A percentile compares a stretch with the other conserved stretches of the same genome.
Conservation (phyloP, 2,113 vertebrate species). For the Cheilinus undulatus region DNA sequence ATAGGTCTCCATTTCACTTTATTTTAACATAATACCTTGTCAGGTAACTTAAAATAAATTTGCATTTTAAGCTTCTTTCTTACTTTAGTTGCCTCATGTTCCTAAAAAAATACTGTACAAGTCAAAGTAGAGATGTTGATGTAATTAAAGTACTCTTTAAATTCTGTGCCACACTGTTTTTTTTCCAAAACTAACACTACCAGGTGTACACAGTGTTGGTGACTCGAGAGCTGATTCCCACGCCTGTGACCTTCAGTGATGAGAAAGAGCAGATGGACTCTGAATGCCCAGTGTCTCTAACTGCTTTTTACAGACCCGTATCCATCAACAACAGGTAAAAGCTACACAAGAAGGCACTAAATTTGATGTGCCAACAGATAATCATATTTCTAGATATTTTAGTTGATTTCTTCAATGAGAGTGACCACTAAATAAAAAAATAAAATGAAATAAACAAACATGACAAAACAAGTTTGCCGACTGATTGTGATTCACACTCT, state of each 20-base stretch:
- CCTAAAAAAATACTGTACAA: background rate
- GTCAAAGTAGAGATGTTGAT: background rate
- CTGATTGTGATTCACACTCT: no score
- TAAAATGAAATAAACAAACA: background rate
- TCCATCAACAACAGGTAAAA: constrained; percentile 78
- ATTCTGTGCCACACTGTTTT: background rate
- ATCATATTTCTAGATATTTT: background rate
- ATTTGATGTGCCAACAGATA: background rate
- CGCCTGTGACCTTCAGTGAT: constrained; percentile 75
- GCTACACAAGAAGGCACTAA: background rate
- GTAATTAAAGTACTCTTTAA: background rate
- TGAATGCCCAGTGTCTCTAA: constrained; percentile 79
- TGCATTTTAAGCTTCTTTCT: background rate
- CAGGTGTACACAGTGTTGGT: constrained; percentile 73
- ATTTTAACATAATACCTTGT: background rate
- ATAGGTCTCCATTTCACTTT: no score
- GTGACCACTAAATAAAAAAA: no score
- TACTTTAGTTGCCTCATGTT: background rate
- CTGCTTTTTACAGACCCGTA: constrained; percentile 75
- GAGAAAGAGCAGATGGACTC: constrained; percentile 71
- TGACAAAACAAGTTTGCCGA: background rate
- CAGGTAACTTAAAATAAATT: background rate
- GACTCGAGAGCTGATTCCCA: constrained; percentile 67
- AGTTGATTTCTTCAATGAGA: background rate
- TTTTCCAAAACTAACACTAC: background rate